Evolutionary conservation across 1,140 invertebrate genomes (phyloP).

Genomic region (Drosophila carrolli): DNA sequence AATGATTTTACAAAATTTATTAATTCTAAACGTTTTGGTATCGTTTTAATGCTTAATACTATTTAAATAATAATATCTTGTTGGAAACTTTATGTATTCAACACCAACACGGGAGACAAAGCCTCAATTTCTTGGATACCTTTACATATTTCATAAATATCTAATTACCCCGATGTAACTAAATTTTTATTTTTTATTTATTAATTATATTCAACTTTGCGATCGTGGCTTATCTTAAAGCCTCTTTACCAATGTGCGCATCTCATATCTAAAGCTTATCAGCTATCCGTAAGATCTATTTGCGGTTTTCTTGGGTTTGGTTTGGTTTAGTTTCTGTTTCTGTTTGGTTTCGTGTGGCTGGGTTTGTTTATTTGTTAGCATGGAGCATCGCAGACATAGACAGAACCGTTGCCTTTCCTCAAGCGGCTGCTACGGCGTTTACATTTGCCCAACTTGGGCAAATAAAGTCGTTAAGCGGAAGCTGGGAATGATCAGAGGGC

Average conservation of each 20-base stretch:
- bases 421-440: conserved; percentile 50
- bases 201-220: too few species aligned
- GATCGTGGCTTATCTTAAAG: not conserved
- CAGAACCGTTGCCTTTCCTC: conserved; percentile 12
- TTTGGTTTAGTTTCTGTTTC: conserved; percentile 45
- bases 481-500: conserved; percentile 23
- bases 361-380: conserved; percentile 54
- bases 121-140: too few species aligned
- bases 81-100: too few species aligned
- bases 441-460: conserved; percentile 72
- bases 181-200: not conserved
- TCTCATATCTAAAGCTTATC: conserved; percentile 41
- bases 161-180: too few species aligned
- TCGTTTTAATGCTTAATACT: too few species aligned
- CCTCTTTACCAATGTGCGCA: conserved; percentile 22
- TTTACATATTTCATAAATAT: too few species aligned
- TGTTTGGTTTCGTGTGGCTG: conserved; percentile 50
- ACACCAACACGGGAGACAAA: too few species aligned
- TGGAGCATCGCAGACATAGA: conserved; percentile 27
- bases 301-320: conserved; percentile 63
- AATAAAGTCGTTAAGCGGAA: conserved; percentile 73
- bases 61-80: too few species aligned
- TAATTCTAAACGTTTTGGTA: too few species aligned
- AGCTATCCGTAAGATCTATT: conserved; percentile 71
- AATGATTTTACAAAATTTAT: too few species aligned